Conservation (phyloP, 2,113 vertebrate genomes). For the Salvelinus sp. region DNA sequence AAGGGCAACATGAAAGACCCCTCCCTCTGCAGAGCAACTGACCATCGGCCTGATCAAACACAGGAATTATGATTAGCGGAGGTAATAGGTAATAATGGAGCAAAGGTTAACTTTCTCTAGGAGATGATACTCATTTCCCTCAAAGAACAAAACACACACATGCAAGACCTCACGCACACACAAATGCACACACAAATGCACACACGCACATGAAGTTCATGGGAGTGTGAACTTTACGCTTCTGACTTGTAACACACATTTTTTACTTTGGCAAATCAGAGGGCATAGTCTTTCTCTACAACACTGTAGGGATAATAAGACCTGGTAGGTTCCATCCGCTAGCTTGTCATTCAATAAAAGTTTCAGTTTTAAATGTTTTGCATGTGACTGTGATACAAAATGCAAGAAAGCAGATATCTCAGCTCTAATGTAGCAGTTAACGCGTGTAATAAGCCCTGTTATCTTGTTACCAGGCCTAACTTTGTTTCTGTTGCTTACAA, state of each 20-base stretch:
- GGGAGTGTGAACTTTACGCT: neutral
- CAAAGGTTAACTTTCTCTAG: conserved; percentile 14
- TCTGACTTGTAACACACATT: neutral
- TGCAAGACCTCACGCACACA: neutral
- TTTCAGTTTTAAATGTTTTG: conserved; percentile 35
- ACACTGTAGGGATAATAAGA: conserved; percentile 62
- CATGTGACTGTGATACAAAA: conserved; percentile 52
- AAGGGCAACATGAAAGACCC: neutral
- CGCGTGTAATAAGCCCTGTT: conserved; percentile 45
- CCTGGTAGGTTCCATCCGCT: conserved; percentile 57
- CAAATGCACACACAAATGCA: neutral
- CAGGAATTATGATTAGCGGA: neutral
- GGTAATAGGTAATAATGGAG: neutral
- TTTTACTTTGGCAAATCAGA: neutral
- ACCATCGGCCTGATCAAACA: neutral
- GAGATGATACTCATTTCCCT: neutral
- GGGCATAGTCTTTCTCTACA: neutral
- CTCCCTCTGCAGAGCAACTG: neutral
- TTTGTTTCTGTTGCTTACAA: neutral
- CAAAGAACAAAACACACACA: conserved; percentile 7
- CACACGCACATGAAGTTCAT: neutral
- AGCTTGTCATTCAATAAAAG: conserved; percentile 44
- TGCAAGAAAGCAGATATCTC: conserved; percentile 10
- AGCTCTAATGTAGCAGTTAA: conserved; percentile 34
- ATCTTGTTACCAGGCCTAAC: conserved; percentile 27